A percentile compares a stretch with the other conserved stretches of the same genome.
These are phyloP conservation scores for Synergus gifuensis DNA, from an alignment of 2,888 invertebrate species.

Conservation along the genomic window DNA sequence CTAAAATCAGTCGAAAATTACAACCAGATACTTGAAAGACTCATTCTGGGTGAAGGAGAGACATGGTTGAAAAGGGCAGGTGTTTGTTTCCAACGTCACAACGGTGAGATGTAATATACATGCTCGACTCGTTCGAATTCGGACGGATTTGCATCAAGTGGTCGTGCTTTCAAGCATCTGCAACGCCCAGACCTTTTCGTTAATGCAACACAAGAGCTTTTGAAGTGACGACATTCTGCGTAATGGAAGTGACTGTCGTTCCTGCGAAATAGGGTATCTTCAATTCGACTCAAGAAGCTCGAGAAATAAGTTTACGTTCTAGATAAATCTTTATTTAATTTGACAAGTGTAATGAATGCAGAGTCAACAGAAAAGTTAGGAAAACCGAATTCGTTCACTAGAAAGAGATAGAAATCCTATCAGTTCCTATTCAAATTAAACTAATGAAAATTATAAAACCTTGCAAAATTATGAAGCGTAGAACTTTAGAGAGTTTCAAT, in stretches of 20 bases:
- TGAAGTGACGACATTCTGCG: slow-evolving; percentile 12
- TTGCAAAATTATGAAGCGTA: neutral
- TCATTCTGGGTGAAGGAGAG: neutral
- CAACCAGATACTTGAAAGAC: neutral
- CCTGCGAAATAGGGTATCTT: slow-evolving; percentile 18
- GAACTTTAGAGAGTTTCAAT: too few species aligned
- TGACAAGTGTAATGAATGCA: slow-evolving; percentile 9
- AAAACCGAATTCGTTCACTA: neutral
- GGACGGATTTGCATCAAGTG: slow-evolving; percentile 39
- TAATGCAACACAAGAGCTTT: slow-evolving; percentile 31
- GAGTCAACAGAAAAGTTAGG: neutral
- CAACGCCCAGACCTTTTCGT: slow-evolving; percentile 31
- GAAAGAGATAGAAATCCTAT: too few species aligned
- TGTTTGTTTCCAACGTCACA: slow-evolving; percentile 27
- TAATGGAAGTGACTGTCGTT: slow-evolving; percentile 37
- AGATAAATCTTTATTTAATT: slow-evolving; percentile 20
- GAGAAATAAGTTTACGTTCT: neutral
- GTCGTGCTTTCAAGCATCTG: slow-evolving; percentile 34
- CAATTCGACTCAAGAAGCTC: neutral
- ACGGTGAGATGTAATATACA: slow-evolving; percentile 28
- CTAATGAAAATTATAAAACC: neutral
- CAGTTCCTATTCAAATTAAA: too few species aligned
- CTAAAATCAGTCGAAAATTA: neutral
- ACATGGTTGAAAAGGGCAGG: slow-evolving; percentile 12
- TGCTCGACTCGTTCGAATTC: slow-evolving; percentile 25